Evolutionary conservation across 2,797 vertebrate genomes (phyloP).

Genomic region (Synanceia verrucosa): DNA sequence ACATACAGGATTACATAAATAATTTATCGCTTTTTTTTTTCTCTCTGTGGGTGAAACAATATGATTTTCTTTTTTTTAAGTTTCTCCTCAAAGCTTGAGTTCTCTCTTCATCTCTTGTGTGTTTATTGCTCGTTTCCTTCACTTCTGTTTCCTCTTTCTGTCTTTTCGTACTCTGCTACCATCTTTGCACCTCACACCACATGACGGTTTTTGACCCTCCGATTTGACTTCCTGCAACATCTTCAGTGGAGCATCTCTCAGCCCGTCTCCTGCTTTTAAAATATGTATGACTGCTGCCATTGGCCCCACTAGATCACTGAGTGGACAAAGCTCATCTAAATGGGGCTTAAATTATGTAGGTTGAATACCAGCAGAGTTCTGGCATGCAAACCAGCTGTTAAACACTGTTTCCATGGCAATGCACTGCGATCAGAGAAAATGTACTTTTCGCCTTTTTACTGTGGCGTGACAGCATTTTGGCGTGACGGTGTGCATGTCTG

Average conservation of each 20-base stretch:
- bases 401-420: conserved; percentile 78
- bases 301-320: conserved; percentile 60
- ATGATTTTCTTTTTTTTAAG: conserved; percentile 27
- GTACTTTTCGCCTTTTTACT: conserved; percentile 35
- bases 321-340: conserved; percentile 69
- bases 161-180: neutral
- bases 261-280: conserved; percentile 45
- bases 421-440: conserved; percentile 36
- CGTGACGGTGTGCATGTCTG: conserved; percentile 14
- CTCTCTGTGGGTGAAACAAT: conserved; percentile 41
- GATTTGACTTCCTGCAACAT: conserved; percentile 10
- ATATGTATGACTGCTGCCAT: conserved; percentile 67
- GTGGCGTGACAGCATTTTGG: conserved; percentile 47
- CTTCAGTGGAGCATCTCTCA: neutral
- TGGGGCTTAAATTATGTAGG: conserved; percentile 72
- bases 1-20: conserved; percentile 64
- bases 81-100: conserved; percentile 14
- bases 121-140: neutral
- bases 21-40: conserved; percentile 50
- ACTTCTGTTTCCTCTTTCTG: conserved; percentile 6
- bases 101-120: neutral
- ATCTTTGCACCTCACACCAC: neutral
- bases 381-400: conserved; percentile 76
- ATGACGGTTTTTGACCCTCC: conserved; percentile 5
- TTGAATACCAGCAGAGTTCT: conserved; percentile 45